Evolutionary conservation across 2,888 invertebrate species (phyloP), one percentile per base, ranked within the genome.

Genomic region (Caradrina kadenii): DNA sequence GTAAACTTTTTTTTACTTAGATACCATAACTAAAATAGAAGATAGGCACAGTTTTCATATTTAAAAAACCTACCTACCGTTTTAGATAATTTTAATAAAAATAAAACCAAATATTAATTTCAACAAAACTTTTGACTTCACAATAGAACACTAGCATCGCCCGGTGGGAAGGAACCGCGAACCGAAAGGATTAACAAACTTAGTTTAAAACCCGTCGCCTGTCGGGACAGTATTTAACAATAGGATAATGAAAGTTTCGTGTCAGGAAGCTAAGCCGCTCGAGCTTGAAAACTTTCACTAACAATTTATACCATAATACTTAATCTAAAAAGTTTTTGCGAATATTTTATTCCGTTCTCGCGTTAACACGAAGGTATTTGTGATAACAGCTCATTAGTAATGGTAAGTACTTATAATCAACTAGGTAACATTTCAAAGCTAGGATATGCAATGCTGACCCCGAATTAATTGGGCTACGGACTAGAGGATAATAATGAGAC

Each of bases 181-280:
- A 48, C 70, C 59, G 1, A 60, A 60, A 45, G 81, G 77, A 69
- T 78, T 69, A 81, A 50, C 53, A 63, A 80, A 80, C 60, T 80
- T 63, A 61, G 76, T 75, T 80, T 68, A 45, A 68, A 76, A 80
- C 52, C 76, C 80, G 55, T 19, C 56, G 65, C 65, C 71, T 76
- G 70, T 63, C 63, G 69, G 59, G 60, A 63, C 69, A 65, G 70
- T 54, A 81, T 69, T 76, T 70, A 81, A 81, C 65, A 78, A 76
- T 61, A 55, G 65, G 71, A 76, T 81, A 70, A 66, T 77, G 70
- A 78, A 81, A 66, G 65, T 76, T 76, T 66, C 60, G 52, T 61
- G 81, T 76, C 81, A 81, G 42, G 19, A 60, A 56, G 77, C 45
- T 76, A 54, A 80, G 63, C 76, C 63, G 63, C 26, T 68, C 62